Percentiles rank a stretch among this genome's conserved stretches.
Conservation (phyloP, 2,113 vertebrate genomes). For the Anoura caudifer region DNA sequence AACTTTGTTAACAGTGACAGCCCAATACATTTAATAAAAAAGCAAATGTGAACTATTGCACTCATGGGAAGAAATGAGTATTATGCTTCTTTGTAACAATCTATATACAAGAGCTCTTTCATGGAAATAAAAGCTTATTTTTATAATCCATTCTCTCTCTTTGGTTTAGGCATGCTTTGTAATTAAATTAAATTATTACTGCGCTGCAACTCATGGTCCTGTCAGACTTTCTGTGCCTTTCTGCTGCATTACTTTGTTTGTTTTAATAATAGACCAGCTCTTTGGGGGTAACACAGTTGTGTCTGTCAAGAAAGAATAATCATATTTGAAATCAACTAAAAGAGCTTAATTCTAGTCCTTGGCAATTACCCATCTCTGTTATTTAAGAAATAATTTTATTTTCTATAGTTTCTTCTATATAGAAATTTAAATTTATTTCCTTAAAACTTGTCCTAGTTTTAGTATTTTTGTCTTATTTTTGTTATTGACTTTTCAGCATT, state of each 20-base stretch:
- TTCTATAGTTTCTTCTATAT: neutral
- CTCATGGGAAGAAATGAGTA: neutral
- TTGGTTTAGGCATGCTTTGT: constrained; percentile 31
- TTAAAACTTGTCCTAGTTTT: neutral
- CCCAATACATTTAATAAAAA: no score
- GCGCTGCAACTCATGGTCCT: neutral
- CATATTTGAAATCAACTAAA: neutral
- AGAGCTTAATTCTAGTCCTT: neutral
- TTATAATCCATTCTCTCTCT: constrained; percentile 11
- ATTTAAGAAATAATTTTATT: constrained; percentile 12
- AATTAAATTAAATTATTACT: constrained; percentile 51
- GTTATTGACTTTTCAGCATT: neutral
- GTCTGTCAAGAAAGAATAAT: constrained; percentile 12
- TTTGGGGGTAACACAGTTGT: neutral
- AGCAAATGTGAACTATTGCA: constrained; percentile 1
- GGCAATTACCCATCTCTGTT: neutral
- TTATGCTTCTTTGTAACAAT: constrained; percentile 8
- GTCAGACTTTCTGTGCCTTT: constrained; percentile 25
- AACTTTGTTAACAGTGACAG: no score
- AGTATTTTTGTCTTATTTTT: neutral
- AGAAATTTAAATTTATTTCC: neutral
- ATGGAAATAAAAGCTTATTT: constrained; percentile 34
- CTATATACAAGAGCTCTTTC: neutral
- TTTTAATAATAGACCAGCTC: constrained; percentile 47
- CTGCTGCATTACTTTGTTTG: neutral